A percentile compares a stretch with the other conserved stretches of the same genome.
These are phyloP conservation scores for Melangyna quadrimaculata DNA, from an alignment of 2,888 invertebrate species.

Conservation along the genomic window DNA sequence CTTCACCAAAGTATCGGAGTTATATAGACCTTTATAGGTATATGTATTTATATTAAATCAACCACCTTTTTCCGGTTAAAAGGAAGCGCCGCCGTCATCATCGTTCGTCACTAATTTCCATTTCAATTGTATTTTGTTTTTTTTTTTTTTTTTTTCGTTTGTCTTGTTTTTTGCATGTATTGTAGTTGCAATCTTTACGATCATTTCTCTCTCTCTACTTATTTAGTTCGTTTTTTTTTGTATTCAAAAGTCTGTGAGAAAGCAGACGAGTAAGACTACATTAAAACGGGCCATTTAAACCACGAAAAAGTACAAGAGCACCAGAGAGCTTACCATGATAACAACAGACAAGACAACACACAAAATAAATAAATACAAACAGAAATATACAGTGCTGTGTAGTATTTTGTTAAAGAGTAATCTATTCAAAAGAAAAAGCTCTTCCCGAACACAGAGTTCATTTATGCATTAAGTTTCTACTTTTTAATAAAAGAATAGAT, in stretches of 20 bases:
- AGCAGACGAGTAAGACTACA: conserved; percentile 46
- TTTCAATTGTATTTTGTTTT: conserved; percentile 45
- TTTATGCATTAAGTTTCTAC: no score
- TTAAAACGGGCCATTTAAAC: conserved; percentile 56
- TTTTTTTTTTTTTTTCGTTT: background rate
- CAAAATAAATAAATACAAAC: background rate
- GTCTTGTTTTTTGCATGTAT: background rate
- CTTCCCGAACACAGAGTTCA: no score
- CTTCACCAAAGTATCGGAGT: background rate
- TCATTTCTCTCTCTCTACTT: conserved; percentile 9
- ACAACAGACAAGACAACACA: conserved; percentile 1
- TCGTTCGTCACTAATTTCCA: conserved; percentile 57
- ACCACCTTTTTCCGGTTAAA: conserved; percentile 27
- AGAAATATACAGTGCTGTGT: background rate
- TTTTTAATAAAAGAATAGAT: no score
- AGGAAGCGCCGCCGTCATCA: conserved; percentile 41
- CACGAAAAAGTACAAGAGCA: conserved; percentile 34
- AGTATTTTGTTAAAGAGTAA: background rate
- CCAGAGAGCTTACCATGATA: conserved; percentile 31
- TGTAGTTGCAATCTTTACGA: background rate
- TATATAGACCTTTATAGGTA: background rate
- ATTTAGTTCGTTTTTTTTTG: background rate
- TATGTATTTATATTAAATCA: background rate
- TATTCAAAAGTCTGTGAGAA: conserved; percentile 29
- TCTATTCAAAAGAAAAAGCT: background rate